Evolutionary conservation across 2,113 vertebrate species (phyloP).

Genomic region (Tenebrosternarchus preto): DNA sequence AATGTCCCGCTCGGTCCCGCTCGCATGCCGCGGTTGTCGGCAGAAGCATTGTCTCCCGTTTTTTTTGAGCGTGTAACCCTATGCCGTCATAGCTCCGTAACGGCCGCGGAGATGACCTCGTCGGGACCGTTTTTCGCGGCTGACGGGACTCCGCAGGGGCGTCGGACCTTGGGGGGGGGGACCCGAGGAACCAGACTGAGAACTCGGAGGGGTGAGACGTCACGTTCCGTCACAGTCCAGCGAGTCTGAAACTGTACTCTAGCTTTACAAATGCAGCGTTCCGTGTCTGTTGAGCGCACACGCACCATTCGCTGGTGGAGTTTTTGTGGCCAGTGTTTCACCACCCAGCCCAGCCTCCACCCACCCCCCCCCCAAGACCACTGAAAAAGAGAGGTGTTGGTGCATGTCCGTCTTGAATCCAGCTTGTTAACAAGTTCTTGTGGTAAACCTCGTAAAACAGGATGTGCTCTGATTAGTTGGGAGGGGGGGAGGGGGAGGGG

Average conservation of each 20-base stretch:
- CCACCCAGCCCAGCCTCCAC: background rate
- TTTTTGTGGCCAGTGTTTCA: too few species aligned
- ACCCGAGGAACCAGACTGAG: too few species aligned
- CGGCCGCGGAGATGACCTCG: constrained; percentile 17
- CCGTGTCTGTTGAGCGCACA: constrained; percentile 62
- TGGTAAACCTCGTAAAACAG: background rate
- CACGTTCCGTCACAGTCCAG: constrained; percentile 68
- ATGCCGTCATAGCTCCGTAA: constrained; percentile 1
- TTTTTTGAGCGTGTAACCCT: constrained; percentile 32
- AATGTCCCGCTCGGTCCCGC: constrained; percentile 16
- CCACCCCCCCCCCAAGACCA: background rate
- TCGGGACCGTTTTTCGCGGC: constrained; percentile 32
- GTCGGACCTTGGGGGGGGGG: too few species aligned
- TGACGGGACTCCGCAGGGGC: constrained; percentile 50
- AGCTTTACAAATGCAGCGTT: constrained; percentile 64
- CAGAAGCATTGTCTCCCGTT: constrained; percentile 5
- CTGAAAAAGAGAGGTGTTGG: background rate
- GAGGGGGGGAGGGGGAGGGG: too few species aligned
- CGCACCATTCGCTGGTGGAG: constrained; percentile 59
- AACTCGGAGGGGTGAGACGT: constrained; percentile 42
- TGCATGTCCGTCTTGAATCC: constrained; percentile 10
- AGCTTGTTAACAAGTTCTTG: background rate
- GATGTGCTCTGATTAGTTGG: background rate
- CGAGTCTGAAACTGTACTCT: constrained; percentile 42
- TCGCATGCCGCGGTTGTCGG: constrained; percentile 21